Evolutionary conservation across 64 coral and sea anemone species (phyloP).

Genomic region (Actinia tenebrosa): DNA sequence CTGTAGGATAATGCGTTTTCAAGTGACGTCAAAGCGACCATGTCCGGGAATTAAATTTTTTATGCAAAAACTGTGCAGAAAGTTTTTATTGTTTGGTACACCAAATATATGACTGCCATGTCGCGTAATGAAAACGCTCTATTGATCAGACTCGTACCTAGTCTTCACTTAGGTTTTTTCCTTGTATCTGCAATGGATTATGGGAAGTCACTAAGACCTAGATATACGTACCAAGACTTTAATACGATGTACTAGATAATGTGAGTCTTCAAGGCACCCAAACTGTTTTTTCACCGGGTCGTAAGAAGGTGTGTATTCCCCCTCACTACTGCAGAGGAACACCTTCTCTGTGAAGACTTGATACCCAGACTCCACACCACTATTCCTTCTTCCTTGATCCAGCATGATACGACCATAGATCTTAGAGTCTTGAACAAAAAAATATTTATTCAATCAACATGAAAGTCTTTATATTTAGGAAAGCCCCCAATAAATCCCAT

Average conservation of each 20-base stretch:
- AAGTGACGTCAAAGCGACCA: too few species aligned
- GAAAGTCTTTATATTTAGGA: not conserved
- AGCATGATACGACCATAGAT: constrained; percentile 87
- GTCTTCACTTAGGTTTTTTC: too few species aligned
- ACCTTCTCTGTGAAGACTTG: constrained; percentile 67
- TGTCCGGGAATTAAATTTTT: not conserved
- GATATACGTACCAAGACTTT: constrained; percentile 80
- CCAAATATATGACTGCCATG: too few species aligned
- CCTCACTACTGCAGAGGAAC: constrained; percentile 77
- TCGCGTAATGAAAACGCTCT: too few species aligned
- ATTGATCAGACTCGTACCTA: too few species aligned
- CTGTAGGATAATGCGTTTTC: not conserved
- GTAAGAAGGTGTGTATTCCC: constrained; percentile 66
- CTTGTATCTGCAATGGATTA: too few species aligned
- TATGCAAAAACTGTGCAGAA: too few species aligned
- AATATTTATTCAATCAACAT: not conserved
- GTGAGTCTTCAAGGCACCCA: constrained; percentile 83
- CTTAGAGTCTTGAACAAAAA: constrained; percentile 45
- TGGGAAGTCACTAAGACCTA: too few species aligned
- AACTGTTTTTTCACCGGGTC: constrained; percentile 66
- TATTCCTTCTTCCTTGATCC: constrained; percentile 1
- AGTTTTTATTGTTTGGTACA: too few species aligned
- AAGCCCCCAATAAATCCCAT: not conserved
- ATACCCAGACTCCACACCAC: constrained; percentile 23
- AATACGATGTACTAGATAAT: constrained; percentile 53